A percentile compares a stretch with the other conserved stretches of the same genome.
These are phyloP conservation scores for Orchesella cincta DNA, from an alignment of 1,140 invertebrate species.

Conservation along the genomic window DNA sequence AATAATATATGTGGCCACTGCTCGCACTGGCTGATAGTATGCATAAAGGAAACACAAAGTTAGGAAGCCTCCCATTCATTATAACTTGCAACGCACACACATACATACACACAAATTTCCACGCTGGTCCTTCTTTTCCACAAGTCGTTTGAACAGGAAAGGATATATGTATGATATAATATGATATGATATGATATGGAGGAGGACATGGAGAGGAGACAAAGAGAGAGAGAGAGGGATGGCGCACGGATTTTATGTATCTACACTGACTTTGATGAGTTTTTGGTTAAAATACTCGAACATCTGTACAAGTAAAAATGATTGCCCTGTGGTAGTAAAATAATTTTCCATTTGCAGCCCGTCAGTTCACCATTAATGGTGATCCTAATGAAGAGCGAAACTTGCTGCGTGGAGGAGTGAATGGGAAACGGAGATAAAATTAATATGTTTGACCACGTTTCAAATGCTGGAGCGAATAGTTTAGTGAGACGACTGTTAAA, in stretches of 20 bases:
- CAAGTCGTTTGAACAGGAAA: background rate
- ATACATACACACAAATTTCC: background rate
- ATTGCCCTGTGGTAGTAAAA: background rate
- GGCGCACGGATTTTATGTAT: background rate
- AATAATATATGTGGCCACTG: background rate
- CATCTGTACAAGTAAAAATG: background rate
- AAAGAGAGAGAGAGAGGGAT: background rate
- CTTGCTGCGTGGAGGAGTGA: background rate
- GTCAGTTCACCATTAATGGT: background rate
- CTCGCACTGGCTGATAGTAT: too few species aligned
- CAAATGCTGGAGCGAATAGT: background rate
- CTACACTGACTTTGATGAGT: background rate
- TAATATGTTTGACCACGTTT: conserved; percentile 17
- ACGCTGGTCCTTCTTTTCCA: too few species aligned
- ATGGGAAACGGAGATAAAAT: conserved; percentile 14
- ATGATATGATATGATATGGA: background rate
- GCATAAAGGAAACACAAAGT: background rate
- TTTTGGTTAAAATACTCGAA: background rate
- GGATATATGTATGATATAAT: background rate
- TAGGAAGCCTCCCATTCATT: too few species aligned
- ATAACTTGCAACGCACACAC: too few species aligned
- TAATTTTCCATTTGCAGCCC: conserved; percentile 12
- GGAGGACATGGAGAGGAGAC: background rate
- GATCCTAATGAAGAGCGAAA: conserved; percentile 12
- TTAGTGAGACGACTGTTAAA: too few species aligned